phyloP scores from a whole-genome alignment of 2,797 vertebrate genomes.

The Amblyopsis hoosieri region DNA sequence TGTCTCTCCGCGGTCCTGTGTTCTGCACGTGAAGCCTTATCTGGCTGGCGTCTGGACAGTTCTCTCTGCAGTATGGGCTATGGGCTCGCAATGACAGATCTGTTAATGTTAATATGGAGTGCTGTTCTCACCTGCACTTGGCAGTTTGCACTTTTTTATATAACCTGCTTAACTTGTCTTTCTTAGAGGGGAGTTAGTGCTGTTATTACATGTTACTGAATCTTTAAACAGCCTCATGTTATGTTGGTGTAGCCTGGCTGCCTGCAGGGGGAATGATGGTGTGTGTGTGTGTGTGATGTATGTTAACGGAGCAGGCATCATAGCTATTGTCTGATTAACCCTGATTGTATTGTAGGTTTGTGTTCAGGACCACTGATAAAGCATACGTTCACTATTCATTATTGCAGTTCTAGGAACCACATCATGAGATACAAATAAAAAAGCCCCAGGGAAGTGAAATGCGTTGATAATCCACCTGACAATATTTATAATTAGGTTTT shows the following conservation, averaged over 20 bases:
- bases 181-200: too few species aligned
- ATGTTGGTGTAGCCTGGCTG: slow-evolving; percentile 24
- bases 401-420: slow-evolving; percentile 4
- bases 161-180: too few species aligned
- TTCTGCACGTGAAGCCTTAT: slow-evolving; percentile 12
- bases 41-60: slow-evolving; percentile 8
- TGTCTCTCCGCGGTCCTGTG: background rate
- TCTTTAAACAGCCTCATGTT: background rate
- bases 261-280: background rate
- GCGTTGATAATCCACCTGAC: too few species aligned
- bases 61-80: slow-evolving; percentile 3
- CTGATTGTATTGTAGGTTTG: slow-evolving; percentile 15
- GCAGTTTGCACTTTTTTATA: too few species aligned
- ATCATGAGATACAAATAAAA: slow-evolving; percentile 3
- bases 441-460: slow-evolving; percentile 2
- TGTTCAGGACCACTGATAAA: slow-evolving; percentile 8
- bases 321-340: slow-evolving; percentile 23
- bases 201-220: background rate
- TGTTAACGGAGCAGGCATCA: slow-evolving; percentile 29
- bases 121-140: too few species aligned
- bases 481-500: too few species aligned
- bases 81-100: background rate
- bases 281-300: slow-evolving; percentile 21
- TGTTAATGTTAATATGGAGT: background rate
- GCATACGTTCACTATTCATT: slow-evolving; percentile 8